Evolutionary conservation across 2,113 vertebrate genomes (phyloP), one percentile per base, ranked within the genome.

Genomic region (Bagarius yarrelli): DNA sequence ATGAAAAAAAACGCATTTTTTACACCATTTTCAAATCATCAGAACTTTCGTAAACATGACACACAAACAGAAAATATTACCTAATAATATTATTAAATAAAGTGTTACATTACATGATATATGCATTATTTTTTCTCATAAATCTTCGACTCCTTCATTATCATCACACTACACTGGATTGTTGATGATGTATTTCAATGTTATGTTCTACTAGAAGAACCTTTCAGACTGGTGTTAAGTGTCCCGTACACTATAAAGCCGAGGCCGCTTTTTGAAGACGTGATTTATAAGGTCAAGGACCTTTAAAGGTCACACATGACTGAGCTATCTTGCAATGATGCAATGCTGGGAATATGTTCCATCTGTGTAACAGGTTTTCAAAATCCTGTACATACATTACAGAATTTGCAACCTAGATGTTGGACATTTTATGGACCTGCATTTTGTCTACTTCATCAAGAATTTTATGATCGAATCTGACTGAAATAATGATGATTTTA

Each of bases 261-360:
- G 16, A 1, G 13, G 63, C 30, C 14, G 57, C 30, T 70, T 50
- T 61, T 75, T 78, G 53, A 64, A 74, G 53, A 40, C 14, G 57
- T 36, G 50, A 82, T 84, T 74, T 57, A 52, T 74, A 79, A 72
- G 76, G 63, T 79, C 52, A 44, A 40, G 40, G n/a, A 72, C 57
- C 80, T 78, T 87, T 83, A 86, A 57, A 40, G 87, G 87, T 86
- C 76, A 79, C 70, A 86, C 86, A 88, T 90, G 88, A 89, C 72
- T 3, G 71, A 81, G 85, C 80, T 87, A 91, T 90, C 89, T 81
- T 64, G 27, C 25, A 89, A 88, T 88, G 89, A 89, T 87, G 90
- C 60, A 90, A 88, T 81, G 81, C 85, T 64, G 36, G 59, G 82
- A 83, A 83, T 25, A 77, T 71, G 57, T 83, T 66, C 77, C 30